Evolutionary conservation across 1,140 invertebrate species (phyloP).

Genomic region (Pantala flavescens): DNA sequence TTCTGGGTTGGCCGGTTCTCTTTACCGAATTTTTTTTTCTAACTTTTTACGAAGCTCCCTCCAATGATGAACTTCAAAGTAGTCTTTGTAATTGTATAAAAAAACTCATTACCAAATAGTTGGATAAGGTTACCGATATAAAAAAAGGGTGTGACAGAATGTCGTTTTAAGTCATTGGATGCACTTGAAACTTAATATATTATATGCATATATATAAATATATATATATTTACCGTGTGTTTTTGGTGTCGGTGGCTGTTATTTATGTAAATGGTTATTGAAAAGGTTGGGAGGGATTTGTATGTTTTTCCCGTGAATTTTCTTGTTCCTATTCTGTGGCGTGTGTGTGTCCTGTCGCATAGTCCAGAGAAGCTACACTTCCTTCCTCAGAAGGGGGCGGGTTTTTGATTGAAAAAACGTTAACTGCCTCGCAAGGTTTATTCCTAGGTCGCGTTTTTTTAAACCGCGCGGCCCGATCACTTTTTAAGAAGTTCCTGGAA

Average conservation of each 20-base stretch:
- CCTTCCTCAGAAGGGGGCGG: neutral
- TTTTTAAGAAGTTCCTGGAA: neutral
- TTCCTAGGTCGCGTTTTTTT: neutral
- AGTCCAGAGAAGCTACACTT: neutral
- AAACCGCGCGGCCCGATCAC: too few relatives aligned
- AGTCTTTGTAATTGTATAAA: neutral
- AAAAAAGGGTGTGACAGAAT: neutral
- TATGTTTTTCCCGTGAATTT: neutral
- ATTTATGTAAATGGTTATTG: neutral
- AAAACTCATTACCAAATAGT: neutral
- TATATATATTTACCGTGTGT: neutral
- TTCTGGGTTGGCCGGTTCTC: neutral
- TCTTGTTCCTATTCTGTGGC: neutral
- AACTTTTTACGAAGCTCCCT: neutral
- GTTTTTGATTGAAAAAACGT: neutral
- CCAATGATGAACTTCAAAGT: neutral
- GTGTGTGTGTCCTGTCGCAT: neutral
- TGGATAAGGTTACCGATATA: neutral
- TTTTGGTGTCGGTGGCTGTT: slow-evolving; percentile 7
- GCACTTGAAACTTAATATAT: neutral
- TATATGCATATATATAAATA: neutral
- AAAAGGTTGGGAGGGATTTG: neutral
- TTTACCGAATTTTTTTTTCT: neutral
- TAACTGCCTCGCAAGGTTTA: neutral
- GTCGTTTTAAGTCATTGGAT: neutral